Percentiles rank a stretch among this genome's conserved stretches.
Evolutionary conservation across 92 coral and sea anemone species (phyloP).

Genomic region (Heteractis magnifica): DNA sequence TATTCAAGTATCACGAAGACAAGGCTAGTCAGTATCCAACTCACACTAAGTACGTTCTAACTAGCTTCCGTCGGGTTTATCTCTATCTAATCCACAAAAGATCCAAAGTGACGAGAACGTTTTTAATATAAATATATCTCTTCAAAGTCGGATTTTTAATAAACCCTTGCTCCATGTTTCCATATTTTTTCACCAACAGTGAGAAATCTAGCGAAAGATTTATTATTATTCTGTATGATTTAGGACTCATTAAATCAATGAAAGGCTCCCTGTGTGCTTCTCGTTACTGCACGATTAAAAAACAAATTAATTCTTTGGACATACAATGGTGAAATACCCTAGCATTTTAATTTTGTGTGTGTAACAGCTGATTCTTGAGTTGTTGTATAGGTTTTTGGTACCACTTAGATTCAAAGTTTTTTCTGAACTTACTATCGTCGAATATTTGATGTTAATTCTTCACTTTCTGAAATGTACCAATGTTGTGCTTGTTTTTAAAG

Average conservation of each 20-base stretch:
- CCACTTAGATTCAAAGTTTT: constrained; percentile 2
- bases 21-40: not conserved
- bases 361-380: constrained; percentile 23
- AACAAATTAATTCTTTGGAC: not conserved
- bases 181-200: not conserved
- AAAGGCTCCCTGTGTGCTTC: constrained; percentile 1
- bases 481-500: not conserved
- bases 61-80: not conserved
- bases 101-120: not conserved
- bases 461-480: too few relatives aligned
- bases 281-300: constrained; percentile 3
- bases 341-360: constrained; percentile 12
- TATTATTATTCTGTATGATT: constrained; percentile 11
- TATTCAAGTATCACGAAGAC: constrained; percentile 10
- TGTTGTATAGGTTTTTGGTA: not conserved
- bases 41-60: not conserved
- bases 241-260: not conserved
- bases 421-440: not conserved
- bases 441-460: too few relatives aligned
- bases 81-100: constrained; percentile 16
- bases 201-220: not conserved
- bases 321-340: constrained; percentile 17
- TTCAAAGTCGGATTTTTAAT: not conserved
- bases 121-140: not conserved
- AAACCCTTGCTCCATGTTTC: too few relatives aligned